phyloP scores from a whole-genome alignment of 2,888 invertebrate genomes.

The Plagodis pulveraria region DNA sequence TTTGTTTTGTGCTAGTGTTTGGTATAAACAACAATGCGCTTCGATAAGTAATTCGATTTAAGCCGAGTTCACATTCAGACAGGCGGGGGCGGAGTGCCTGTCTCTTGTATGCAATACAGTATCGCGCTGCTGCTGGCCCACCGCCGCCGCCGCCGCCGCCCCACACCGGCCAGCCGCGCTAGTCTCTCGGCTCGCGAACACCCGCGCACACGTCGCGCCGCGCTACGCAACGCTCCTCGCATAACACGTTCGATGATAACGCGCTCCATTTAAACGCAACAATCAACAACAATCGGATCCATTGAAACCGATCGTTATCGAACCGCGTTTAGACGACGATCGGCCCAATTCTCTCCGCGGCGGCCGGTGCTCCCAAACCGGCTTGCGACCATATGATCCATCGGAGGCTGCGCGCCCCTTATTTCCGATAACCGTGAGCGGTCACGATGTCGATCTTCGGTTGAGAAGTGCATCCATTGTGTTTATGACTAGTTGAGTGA shows the following conservation, averaged over 20 bases:
- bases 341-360: slow-evolving; percentile 41
- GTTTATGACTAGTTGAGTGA: slow-evolving; percentile 43
- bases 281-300: slow-evolving; percentile 58
- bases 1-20: slow-evolving; percentile 53
- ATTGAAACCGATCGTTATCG: slow-evolving; percentile 49
- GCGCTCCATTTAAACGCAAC: slow-evolving; percentile 72
- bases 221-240: slow-evolving; percentile 38
- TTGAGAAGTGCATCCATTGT: slow-evolving; percentile 65
- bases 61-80: slow-evolving; percentile 42
- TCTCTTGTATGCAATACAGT: slow-evolving; percentile 5
- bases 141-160: slow-evolving; percentile 28
- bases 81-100: slow-evolving; percentile 49
- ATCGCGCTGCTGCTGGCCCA: no score
- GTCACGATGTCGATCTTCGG: slow-evolving; percentile 69
- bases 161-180: slow-evolving; percentile 34
- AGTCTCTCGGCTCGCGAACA: slow-evolving; percentile 73
- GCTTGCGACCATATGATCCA: slow-evolving; percentile 75
- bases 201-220: slow-evolving; percentile 67
- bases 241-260: slow-evolving; percentile 63
- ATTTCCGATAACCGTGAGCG: slow-evolving; percentile 58
- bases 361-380: slow-evolving; percentile 56
- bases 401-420: slow-evolving; percentile 55
- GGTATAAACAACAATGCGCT: slow-evolving; percentile 55
- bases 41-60: slow-evolving; percentile 75
- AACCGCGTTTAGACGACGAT: slow-evolving; percentile 36